Conservation (phyloP, 92 coral and sea anemone species). For the Bergia puertoricense region DNA sequence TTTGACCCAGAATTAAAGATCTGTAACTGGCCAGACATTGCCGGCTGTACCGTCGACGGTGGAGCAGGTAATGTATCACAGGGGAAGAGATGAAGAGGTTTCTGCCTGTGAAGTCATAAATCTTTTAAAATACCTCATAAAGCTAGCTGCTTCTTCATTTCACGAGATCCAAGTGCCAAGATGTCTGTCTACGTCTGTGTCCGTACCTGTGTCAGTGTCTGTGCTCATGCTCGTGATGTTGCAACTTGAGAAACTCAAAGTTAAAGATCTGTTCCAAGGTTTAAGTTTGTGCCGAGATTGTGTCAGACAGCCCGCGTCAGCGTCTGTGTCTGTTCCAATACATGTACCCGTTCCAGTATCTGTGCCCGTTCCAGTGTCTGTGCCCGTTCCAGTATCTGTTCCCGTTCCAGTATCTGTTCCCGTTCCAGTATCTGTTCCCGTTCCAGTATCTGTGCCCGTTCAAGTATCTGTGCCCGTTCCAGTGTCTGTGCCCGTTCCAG, state of each 20-base stretch:
- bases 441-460: not conserved
- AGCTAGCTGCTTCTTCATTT: no score
- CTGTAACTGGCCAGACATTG: not conserved
- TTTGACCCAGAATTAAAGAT: conserved; percentile 1
- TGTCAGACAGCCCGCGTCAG: not conserved
- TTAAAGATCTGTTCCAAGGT: no score
- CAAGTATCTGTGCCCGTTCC: not conserved
- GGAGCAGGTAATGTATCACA: conserved; percentile 6
- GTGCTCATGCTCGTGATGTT: not conserved
- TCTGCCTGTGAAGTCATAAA: no score
- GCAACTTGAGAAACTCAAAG: no score
- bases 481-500: not conserved
- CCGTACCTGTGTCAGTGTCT: not conserved
- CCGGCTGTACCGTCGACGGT: not conserved
- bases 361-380: not conserved
- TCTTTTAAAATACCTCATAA: no score
- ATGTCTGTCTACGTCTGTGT: no score
- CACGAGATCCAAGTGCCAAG: no score
- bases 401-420: not conserved
- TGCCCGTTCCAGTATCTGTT: not conserved
- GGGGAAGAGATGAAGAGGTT: no score
- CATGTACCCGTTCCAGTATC: not conserved
- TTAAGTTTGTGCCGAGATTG: no score
- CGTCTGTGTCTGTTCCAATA: not conserved
- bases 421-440: not conserved